Base-by-base conservation (phyloP, 2,888 invertebrate genomes). In the Melangyna quadrimaculata region DNA sequence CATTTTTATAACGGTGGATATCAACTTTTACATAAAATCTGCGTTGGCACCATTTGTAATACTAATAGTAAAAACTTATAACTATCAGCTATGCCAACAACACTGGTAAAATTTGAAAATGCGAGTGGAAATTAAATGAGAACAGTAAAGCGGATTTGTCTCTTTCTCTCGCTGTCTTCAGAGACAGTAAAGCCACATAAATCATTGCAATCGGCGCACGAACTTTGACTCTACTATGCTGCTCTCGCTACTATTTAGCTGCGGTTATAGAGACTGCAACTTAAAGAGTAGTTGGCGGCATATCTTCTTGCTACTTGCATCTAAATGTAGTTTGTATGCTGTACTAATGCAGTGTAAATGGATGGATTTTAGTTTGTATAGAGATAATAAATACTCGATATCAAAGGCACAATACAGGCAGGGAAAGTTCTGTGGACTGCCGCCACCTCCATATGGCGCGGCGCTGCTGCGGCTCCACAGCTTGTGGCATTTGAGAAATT, bases 191-290 rank as follows among this genome's bases (percentile, higher is more conserved):
- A 55, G 29, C 40, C 72, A 72, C 81, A 86, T 86, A 73, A 81
- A 77, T 86, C 86, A 81, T 72, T 67, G n/a, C 75, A 77, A 84
- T 80, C 75, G 72, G 77, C 69, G 72, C 77, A 86, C 77, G 81
- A 86, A 86, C 86, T 86, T 86, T 81, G 86, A 80, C 81, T 86
- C 55, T 73, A 7, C 37, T 78, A 4, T 32, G 37, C 48, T 35
- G n/a, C 12, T 22, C 10, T 61, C 1, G 27, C 27, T 27, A 3
- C 8, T 9, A 35, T 35, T 37, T 4, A 6, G 7, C 22, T 37
- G 61, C 19, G 70, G 61, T 63, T 69, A 40, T 29, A 35, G 6
- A 29, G 57, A 29, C 27, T 63, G 29, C 40, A 29, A 37, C 75
- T 61, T 70, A 55, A 32, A 74, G 74, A 80, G 43, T 37, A n/a